Conservation (phyloP, 2,797 vertebrate genomes). For the Parotocinclus haroldoi region DNA sequence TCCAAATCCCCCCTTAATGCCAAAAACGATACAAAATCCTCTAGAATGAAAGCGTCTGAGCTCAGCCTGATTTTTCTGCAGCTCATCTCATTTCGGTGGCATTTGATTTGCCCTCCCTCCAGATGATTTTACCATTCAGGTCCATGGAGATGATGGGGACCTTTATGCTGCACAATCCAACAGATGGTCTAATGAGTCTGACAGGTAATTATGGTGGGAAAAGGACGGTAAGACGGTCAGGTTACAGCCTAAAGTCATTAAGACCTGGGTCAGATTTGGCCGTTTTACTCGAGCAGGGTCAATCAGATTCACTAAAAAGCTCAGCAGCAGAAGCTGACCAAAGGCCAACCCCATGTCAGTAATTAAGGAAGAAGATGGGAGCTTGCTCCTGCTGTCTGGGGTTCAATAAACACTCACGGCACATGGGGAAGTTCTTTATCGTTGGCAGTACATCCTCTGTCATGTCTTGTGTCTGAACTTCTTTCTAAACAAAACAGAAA, state of each 20-base stretch:
- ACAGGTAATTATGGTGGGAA: slow-evolving; percentile 57
- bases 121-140: neutral
- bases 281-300: no score
- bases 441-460: no score
- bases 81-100: neutral
- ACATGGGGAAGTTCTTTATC: no score
- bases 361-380: slow-evolving; percentile 9
- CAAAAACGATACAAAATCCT: no score
- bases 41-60: no score
- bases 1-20: no score
- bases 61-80: no score
- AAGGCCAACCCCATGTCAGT: neutral
- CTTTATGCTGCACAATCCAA: slow-evolving; percentile 17
- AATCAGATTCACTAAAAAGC: slow-evolving; percentile 1
- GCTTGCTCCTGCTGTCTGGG: neutral
- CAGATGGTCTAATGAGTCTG: slow-evolving; percentile 49
- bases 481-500: no score
- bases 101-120: neutral
- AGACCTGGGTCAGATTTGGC: slow-evolving; percentile 1
- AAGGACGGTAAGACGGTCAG: neutral
- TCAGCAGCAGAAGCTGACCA: neutral
- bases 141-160: neutral
- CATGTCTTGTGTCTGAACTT: no score
- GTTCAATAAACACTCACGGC: neutral
- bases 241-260: slow-evolving; percentile 25